phyloP scores from a whole-genome alignment of 2,797 vertebrate species.

The Dromococcyx pavoninus region DNA sequence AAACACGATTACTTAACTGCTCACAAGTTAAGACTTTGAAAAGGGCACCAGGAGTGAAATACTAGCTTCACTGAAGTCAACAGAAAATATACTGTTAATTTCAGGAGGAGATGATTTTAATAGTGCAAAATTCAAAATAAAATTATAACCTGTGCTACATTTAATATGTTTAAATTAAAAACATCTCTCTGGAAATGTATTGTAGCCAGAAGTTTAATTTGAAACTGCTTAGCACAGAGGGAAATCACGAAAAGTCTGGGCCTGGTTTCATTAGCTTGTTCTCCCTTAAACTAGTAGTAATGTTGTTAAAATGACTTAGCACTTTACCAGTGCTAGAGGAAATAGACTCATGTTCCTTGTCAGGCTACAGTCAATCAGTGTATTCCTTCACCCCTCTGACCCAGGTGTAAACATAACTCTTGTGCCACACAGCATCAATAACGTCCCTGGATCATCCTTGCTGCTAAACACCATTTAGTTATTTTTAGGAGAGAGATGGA shows the following conservation, averaged over 20 bases:
- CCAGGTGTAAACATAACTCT: background rate
- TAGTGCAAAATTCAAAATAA: background rate
- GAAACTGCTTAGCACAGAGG: background rate
- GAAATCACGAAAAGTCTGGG: background rate
- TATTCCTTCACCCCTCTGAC: background rate
- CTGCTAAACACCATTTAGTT: background rate
- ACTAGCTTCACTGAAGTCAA: background rate
- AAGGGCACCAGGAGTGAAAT: background rate
- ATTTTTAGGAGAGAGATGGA: background rate
- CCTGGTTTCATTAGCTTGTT: background rate
- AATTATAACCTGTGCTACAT: background rate
- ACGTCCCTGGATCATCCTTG: background rate
- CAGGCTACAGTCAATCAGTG: background rate
- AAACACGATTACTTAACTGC: background rate
- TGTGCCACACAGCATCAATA: background rate
- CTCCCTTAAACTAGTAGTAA: background rate
- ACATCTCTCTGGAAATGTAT: background rate
- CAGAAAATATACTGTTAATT: background rate
- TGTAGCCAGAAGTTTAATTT: background rate
- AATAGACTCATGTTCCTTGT: background rate
- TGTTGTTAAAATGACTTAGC: background rate
- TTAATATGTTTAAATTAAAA: background rate
- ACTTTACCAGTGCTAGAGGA: background rate
- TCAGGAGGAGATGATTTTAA: background rate
- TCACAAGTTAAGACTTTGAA: background rate